These are phyloP conservation scores for Mallotus villosus DNA, from an alignment of 2,797 vertebrate species.

Conservation along the genomic window DNA sequence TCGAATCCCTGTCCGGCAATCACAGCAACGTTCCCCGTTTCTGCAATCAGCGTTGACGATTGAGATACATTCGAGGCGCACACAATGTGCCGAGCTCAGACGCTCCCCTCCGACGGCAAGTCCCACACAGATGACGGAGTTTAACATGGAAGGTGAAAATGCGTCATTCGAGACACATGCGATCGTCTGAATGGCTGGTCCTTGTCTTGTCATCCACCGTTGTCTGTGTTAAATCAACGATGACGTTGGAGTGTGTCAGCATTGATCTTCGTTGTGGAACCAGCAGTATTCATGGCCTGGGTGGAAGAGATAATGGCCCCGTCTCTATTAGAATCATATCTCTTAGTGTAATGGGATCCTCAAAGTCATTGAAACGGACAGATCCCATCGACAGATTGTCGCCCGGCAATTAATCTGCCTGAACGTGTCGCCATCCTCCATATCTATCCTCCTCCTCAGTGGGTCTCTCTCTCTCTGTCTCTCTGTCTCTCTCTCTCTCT, in stretches of 20 bases:
- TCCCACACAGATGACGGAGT: neutral
- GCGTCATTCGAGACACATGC: neutral
- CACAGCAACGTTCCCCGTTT: constrained; percentile 25
- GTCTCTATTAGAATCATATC: constrained; percentile 30
- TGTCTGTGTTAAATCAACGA: constrained; percentile 6
- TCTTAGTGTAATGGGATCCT: constrained; percentile 27
- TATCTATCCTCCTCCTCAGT: neutral
- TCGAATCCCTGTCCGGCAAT: constrained; percentile 52
- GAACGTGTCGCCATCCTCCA: constrained; percentile 16
- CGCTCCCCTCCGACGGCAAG: too few relatives aligned
- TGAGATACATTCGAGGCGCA: neutral
- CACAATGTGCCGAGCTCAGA: neutral
- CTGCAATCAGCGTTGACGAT: constrained; percentile 27
- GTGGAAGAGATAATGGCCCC: constrained; percentile 28
- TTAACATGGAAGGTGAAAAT: neutral
- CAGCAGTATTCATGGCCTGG: constrained; percentile 19
- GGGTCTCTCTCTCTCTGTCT: neutral
- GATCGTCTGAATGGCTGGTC: neutral
- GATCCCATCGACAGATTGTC: constrained; percentile 38
- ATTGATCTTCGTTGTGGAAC: constrained; percentile 6
- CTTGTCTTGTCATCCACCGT: neutral
- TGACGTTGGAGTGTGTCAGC: neutral
- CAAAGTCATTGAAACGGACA: constrained; percentile 41
- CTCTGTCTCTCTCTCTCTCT: constrained; percentile 1
- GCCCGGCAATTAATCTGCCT: constrained; percentile 33